Conservation (phyloP, 2,888 invertebrate genomes). For the Lampropteryx suffumata region DNA sequence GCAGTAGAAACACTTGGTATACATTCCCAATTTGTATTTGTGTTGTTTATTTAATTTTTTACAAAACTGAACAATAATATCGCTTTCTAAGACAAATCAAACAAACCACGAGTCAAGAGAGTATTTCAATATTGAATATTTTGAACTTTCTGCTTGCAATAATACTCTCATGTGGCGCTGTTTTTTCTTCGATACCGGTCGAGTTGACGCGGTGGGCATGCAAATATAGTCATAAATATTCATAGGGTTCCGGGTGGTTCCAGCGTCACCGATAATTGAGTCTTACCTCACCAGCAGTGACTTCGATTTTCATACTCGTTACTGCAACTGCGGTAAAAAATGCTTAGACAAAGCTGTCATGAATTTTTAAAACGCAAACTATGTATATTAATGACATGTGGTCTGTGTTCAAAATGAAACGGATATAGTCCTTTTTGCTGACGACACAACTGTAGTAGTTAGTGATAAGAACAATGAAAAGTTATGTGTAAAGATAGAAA, state of each 20-base stretch:
- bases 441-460: too few species aligned
- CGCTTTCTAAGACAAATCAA: too few species aligned
- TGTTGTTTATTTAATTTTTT: too few species aligned
- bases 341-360: conserved; percentile 26
- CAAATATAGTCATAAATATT: conserved; percentile 73
- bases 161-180: conserved; percentile 29
- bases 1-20: conserved; percentile 4
- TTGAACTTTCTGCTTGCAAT: conserved; percentile 23
- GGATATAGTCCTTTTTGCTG: too few species aligned
- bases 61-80: too few species aligned
- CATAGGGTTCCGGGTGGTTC: conserved; percentile 45
- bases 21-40: not conserved
- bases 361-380: conserved; percentile 21
- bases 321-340: conserved; percentile 33
- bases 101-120: too few species aligned
- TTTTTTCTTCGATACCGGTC: conserved; percentile 50
- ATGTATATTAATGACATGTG: conserved; percentile 29
- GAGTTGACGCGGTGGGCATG: conserved; percentile 56
- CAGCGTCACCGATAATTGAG: conserved; percentile 67
- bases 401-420: too few species aligned
- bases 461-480: too few species aligned
- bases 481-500: too few species aligned
- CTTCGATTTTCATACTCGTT: conserved; percentile 56
- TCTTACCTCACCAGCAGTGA: conserved; percentile 56
- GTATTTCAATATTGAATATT: too few species aligned